phyloP scores from a whole-genome alignment of 2,888 invertebrate genomes.

The Empis stercorea region DNA sequence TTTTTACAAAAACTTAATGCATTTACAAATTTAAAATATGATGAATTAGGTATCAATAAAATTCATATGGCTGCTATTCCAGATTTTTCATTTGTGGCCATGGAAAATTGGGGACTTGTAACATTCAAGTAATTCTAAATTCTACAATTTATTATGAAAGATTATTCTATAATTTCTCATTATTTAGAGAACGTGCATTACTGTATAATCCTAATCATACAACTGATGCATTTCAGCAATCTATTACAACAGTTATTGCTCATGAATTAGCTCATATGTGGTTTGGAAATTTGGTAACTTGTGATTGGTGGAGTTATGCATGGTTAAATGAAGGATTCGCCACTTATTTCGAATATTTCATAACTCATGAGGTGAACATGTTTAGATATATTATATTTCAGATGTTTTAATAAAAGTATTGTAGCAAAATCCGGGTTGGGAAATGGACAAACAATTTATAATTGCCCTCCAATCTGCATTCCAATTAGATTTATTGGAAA shows the following conservation, averaged over 20 bases:
- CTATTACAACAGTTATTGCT: constrained; percentile 44
- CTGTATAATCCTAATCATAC: constrained; percentile 49
- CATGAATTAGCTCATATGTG: constrained; percentile 49
- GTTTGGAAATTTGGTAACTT: constrained; percentile 49
- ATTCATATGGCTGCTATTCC: constrained; percentile 76
- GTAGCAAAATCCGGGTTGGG: constrained; percentile 48
- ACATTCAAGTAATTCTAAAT: constrained; percentile 49
- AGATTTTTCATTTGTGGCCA: constrained; percentile 72
- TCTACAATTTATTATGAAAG: background rate
- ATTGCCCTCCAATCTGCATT: constrained; percentile 54
- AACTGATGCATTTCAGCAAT: constrained; percentile 44
- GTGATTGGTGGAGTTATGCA: constrained; percentile 43
- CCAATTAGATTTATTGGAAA: constrained; percentile 42
- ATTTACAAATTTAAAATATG: constrained; percentile 47
- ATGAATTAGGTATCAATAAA: constrained; percentile 46
- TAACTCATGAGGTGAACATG: constrained; percentile 35
- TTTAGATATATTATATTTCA: no score
- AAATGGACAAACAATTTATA: constrained; percentile 55
- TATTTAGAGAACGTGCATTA: constrained; percentile 57
- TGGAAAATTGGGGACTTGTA: constrained; percentile 87
- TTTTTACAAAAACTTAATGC: constrained; percentile 40
- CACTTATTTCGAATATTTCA: constrained; percentile 58
- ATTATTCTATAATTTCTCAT: constrained; percentile 32
- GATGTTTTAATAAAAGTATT: no score
- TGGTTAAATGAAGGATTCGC: constrained; percentile 57